A percentile compares a stretch with the other conserved stretches of the same genome.
These are phyloP conservation scores for Plecturocebus donacophilus DNA, from an alignment of 2,113 vertebrate species.

Conservation along the genomic window DNA sequence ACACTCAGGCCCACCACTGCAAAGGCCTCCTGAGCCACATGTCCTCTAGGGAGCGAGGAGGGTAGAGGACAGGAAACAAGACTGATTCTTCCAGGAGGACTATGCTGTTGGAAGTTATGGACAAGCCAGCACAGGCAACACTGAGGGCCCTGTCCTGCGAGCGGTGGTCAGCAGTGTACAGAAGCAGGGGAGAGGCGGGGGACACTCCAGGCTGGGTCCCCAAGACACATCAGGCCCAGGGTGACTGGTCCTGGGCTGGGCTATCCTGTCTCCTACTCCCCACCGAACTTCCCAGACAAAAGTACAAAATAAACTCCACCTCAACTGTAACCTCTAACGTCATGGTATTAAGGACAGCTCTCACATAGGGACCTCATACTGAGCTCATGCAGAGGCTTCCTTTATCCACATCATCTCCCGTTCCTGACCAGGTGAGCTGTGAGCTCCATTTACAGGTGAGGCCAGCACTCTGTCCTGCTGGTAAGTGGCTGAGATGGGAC, in stretches of 20 bases:
- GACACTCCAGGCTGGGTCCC: not conserved
- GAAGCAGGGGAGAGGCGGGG: not conserved
- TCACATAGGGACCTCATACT: not conserved
- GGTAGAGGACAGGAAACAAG: not conserved
- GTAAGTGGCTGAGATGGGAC: not conserved
- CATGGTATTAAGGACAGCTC: not conserved
- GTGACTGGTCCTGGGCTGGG: not conserved
- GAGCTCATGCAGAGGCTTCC: not conserved
- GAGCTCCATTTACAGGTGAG: not conserved
- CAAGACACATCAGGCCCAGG: not conserved
- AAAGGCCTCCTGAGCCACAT: not conserved
- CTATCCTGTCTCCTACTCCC: not conserved
- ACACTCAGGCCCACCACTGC: not conserved
- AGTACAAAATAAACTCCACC: not conserved
- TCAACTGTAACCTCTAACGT: not conserved
- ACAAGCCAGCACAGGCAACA: not conserved
- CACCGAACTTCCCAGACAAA: not conserved
- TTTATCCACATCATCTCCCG: not conserved
- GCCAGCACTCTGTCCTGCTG: not conserved
- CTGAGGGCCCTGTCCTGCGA: not conserved
- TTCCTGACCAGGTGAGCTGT: not conserved
- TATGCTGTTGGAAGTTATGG: not conserved
- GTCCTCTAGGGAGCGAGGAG: not conserved
- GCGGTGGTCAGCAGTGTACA: not conserved
- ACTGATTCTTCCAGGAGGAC: not conserved